Conservation (phyloP, 2,888 invertebrate species). For the Epsilonema sp. region DNA sequence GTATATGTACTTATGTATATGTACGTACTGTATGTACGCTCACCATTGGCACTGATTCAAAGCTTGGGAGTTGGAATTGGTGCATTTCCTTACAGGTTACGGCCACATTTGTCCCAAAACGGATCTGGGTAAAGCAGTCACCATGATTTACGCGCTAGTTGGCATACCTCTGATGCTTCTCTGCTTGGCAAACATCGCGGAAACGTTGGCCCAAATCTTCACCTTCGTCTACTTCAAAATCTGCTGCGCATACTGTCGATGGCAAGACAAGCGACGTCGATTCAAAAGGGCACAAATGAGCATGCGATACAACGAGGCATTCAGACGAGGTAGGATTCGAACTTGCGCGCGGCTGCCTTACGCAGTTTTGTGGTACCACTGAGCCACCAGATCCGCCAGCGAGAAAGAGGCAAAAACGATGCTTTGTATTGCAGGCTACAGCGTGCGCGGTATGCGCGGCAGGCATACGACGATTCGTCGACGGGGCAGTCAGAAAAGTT, state of each 20-base stretch:
- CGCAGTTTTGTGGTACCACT: no score
- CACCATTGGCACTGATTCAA: no score
- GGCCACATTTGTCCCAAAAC: conserved; percentile 87
- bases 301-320: no score
- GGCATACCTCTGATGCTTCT: conserved; percentile 41
- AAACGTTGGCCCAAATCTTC: conserved; percentile 36
- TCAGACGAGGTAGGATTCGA: no score
- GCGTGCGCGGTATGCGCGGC: background rate
- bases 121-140: conserved; percentile 56
- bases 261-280: conserved; percentile 23
- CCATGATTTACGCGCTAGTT: conserved; percentile 76
- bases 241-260: conserved; percentile 27
- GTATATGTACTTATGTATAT: background rate
- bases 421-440: background rate
- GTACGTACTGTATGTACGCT: background rate
- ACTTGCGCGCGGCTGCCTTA: no score
- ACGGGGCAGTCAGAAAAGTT: background rate
- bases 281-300: conserved; percentile 22
- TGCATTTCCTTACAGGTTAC: conserved; percentile 49
- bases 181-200: conserved; percentile 37
- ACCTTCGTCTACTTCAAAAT: conserved; percentile 33
- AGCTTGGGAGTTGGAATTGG: no score
- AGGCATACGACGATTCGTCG: background rate
- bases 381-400: no score
- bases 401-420: no score